Base-by-base conservation (phyloP, 2,888 invertebrate species). In the Operophtera brumata region DNA sequence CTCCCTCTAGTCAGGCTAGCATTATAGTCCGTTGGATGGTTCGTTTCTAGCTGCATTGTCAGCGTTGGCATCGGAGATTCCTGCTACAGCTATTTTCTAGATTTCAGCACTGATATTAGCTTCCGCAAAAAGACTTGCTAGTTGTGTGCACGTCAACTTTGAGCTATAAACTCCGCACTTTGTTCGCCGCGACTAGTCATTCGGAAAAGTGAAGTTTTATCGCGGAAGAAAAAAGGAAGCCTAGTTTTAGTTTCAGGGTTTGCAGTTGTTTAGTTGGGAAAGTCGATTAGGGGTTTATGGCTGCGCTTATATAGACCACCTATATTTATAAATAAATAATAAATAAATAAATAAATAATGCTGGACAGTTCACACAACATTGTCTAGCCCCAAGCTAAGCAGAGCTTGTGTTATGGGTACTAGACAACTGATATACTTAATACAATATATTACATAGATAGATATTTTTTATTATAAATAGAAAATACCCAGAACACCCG, bases 181-280 rank as follows among this genome's bases (percentile, higher is more conserved):
- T 40, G 10, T 47, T 47, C 39, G 37, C 8, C n/a, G 28, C n/a
- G 40, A 40, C 20, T 14, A 47, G 30, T 32, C 20, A 20, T 47
- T 40, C 9, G 40, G 25, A 40, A 47, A 40, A 40, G 10, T 32
- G 32, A 47, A 40, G 39, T 47, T 47, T 32, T 32, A 47, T 47
- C 40, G 40, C 12, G 34, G 14, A 20, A 25, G 10, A 25, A 39
- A 25, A 39, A 39, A 39, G n/a, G 2, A n/a, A n/a, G 25, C 6
- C 20, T 25, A 39, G 25, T 39, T 39, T 39, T 39, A 39, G 39
- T 39, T 39, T 39, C n/a, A 25, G 9, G 20, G n/a, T 6, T 25
- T 36, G 36, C 13, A 13, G 8, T 30, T 30, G 1, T 11, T 1
- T 13, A 5, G n/a, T 34, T n/a, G 37, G 7, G 4, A 20, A 2